Evolutionary conservation across 2,797 vertebrate genomes (phyloP).

Genomic region (Iguana delicatissima): DNA sequence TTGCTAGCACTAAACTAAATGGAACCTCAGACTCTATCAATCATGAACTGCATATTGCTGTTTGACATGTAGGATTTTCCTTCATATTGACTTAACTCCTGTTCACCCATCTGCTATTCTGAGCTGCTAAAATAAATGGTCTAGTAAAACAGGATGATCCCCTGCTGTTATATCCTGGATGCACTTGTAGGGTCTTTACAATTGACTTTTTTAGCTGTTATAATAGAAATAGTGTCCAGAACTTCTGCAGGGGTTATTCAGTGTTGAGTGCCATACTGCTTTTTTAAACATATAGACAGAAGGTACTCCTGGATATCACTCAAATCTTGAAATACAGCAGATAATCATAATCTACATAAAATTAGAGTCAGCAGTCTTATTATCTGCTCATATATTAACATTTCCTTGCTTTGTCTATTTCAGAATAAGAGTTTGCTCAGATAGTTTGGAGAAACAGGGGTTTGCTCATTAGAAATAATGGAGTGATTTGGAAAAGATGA

Average conservation of each 20-base stretch:
- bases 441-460: background rate
- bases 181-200: background rate
- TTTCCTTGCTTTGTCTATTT: background rate
- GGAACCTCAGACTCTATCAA: constrained; percentile 7
- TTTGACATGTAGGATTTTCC: constrained; percentile 9
- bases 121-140: background rate
- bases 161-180: background rate
- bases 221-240: background rate
- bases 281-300: background rate
- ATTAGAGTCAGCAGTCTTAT: background rate
- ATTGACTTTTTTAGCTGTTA: background rate
- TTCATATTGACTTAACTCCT: background rate
- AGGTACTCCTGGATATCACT: background rate
- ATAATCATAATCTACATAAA: background rate
- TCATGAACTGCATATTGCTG: background rate
- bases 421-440: background rate
- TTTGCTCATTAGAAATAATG: background rate
- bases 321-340: background rate
- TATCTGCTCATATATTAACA: background rate
- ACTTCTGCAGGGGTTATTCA: background rate
- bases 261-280: background rate
- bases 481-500: background rate
- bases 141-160: background rate
- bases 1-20: constrained; percentile 6
- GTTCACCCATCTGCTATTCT: background rate